Conservation (phyloP, 2,888 invertebrate genomes). For the Chironomus tentans region DNA sequence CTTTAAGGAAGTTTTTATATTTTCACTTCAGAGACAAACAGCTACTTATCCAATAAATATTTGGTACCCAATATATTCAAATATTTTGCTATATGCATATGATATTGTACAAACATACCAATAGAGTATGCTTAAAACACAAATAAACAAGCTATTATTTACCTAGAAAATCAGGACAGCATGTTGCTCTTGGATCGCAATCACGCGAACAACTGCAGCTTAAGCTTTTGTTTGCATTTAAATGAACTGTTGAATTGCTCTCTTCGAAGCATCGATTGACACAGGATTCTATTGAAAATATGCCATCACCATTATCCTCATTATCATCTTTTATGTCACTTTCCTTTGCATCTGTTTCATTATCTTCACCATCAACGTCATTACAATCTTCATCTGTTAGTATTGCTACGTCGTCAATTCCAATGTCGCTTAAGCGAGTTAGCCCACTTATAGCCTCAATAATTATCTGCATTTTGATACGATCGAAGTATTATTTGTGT, state of each 20-base stretch:
- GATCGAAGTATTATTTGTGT: too few relatives aligned
- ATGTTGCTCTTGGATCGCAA: conserved; percentile 48
- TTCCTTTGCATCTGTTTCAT: conserved; percentile 2
- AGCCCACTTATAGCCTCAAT: conserved; percentile 63
- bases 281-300: conserved; percentile 45
- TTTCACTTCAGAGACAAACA: too few relatives aligned
- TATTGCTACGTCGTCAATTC: conserved; percentile 69
- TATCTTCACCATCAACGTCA: neutral
- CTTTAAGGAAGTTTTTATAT: too few relatives aligned
- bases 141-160: neutral
- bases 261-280: conserved; percentile 43
- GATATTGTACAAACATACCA: neutral
- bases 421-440: conserved; percentile 64
- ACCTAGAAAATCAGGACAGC: conserved; percentile 55
- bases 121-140: neutral
- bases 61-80: too few relatives aligned
- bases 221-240: conserved; percentile 28
- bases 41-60: too few relatives aligned
- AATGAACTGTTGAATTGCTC: conserved; percentile 26
- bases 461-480: conserved; percentile 50
- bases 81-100: too few relatives aligned
- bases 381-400: conserved; percentile 35
- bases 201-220: conserved; percentile 51
- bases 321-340: conserved; percentile 30
- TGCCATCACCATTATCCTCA: conserved; percentile 32